Conservation (phyloP, 2,797 vertebrate species). For the Acanthornis magna region DNA sequence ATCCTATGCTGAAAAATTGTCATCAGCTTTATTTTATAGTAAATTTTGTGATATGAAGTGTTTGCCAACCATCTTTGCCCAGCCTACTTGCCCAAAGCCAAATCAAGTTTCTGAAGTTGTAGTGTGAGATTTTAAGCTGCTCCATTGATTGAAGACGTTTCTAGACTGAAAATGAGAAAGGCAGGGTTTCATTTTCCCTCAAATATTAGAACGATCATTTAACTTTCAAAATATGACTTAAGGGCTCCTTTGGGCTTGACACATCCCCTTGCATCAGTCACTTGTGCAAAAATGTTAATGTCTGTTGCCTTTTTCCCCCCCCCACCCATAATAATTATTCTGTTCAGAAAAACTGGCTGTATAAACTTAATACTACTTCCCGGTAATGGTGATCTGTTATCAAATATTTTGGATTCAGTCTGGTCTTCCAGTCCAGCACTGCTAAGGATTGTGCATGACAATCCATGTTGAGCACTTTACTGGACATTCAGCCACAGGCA, state of each 20-base stretch:
- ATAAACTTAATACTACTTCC: not conserved
- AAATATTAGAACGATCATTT: not conserved
- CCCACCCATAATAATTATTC: not conserved
- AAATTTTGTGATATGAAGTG: not conserved
- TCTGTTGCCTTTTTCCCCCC: not conserved
- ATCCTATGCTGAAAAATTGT: not conserved
- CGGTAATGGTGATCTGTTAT: not conserved
- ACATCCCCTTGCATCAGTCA: not conserved
- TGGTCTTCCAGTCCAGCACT: not conserved
- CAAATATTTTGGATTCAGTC: not conserved
- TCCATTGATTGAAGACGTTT: not conserved
- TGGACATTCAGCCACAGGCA: not conserved
- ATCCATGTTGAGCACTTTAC: rapidly evolving
- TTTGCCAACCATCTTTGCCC: not conserved
- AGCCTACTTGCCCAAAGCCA: not conserved
- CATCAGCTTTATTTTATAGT: not conserved
- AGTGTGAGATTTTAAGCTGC: not conserved
- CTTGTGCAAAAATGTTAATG: not conserved
- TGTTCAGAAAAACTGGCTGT: not conserved
- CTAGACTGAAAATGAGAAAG: not conserved
- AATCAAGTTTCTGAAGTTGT: not conserved
- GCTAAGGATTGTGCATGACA: not conserved
- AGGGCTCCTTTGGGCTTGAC: not conserved
- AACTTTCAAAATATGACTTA: not conserved
- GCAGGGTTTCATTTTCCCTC: not conserved